These are phyloP conservation scores for Enoplosus armatus DNA, from an alignment of 2,797 vertebrate species.

Conservation along the genomic window DNA sequence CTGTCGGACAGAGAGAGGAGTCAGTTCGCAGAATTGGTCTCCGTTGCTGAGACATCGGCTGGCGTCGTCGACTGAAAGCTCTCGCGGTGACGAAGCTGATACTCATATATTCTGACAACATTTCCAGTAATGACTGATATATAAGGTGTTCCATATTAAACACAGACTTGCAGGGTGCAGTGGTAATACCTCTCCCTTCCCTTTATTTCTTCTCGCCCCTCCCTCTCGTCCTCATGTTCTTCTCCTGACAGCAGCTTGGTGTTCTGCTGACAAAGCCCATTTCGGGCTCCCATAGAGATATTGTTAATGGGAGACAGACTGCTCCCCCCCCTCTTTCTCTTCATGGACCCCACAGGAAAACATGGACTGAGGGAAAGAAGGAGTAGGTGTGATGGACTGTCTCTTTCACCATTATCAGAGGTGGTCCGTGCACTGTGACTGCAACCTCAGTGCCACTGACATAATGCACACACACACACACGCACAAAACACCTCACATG, in stretches of 20 bases:
- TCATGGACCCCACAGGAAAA: slow-evolving; percentile 52
- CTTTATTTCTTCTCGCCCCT: slow-evolving; percentile 43
- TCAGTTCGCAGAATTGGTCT: slow-evolving; percentile 22
- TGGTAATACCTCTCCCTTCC: slow-evolving; percentile 45
- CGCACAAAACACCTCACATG: background rate
- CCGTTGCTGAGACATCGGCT: background rate
- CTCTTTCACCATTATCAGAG: slow-evolving; percentile 45
- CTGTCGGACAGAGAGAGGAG: slow-evolving; percentile 3
- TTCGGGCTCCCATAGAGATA: slow-evolving; percentile 72
- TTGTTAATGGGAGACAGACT: slow-evolving; percentile 74
- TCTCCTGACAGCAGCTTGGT: slow-evolving; percentile 63
- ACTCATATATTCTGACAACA: slow-evolving; percentile 47
- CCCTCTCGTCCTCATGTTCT: slow-evolving; percentile 56
- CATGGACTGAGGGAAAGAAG: slow-evolving; percentile 22
- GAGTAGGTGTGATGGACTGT: slow-evolving; percentile 47
- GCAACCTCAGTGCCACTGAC: slow-evolving; percentile 16
- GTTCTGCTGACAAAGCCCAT: slow-evolving; percentile 75
- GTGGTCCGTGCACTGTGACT: slow-evolving; percentile 38
- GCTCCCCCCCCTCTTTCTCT: slow-evolving; percentile 31
- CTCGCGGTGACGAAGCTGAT: too few relatives aligned
- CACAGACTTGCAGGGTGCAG: slow-evolving; percentile 34
- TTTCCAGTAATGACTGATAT: slow-evolving; percentile 52
- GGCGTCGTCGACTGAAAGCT: too few relatives aligned
- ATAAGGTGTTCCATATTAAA: slow-evolving; percentile 62
- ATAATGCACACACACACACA: slow-evolving; percentile 18